phyloP scores from a whole-genome alignment of 2,797 vertebrate genomes.

The Xenops minutus region DNA sequence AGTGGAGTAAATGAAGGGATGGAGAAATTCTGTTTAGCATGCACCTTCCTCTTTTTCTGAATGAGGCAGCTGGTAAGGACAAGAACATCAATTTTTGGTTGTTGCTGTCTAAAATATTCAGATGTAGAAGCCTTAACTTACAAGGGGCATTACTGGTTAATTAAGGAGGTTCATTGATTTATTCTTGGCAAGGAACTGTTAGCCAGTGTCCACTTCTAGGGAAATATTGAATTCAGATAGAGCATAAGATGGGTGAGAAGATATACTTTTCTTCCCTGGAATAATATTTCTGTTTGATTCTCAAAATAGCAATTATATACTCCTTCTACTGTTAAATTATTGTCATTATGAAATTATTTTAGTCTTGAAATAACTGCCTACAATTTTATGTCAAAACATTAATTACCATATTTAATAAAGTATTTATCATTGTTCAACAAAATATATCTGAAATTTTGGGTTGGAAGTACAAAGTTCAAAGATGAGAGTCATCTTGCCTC shows the following conservation, averaged over 20 bases:
- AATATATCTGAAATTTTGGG: background rate
- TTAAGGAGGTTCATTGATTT: slow-evolving; percentile 35
- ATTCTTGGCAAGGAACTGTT: background rate
- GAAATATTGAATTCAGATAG: slow-evolving; percentile 33
- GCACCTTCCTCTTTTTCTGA: background rate
- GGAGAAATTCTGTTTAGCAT: background rate
- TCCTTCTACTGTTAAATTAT: background rate
- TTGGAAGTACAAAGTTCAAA: background rate
- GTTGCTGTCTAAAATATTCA: background rate
- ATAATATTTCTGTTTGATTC: background rate
- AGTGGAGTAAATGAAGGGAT: background rate
- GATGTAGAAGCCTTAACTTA: background rate
- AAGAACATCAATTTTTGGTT: background rate
- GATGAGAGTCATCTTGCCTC: background rate
- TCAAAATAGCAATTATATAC: background rate
- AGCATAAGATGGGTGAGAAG: background rate
- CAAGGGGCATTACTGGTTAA: slow-evolving; percentile 11
- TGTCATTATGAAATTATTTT: background rate
- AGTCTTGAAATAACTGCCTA: background rate
- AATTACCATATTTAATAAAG: background rate
- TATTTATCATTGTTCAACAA: background rate
- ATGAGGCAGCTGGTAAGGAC: background rate
- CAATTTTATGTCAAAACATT: background rate
- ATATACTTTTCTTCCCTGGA: background rate
- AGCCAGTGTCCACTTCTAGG: background rate